A percentile compares a stretch with the other conserved stretches of the same genome.
These are phyloP conservation scores for Drosophila micromelanica DNA, from an alignment of 1,140 invertebrate species.

Conservation along the genomic window DNA sequence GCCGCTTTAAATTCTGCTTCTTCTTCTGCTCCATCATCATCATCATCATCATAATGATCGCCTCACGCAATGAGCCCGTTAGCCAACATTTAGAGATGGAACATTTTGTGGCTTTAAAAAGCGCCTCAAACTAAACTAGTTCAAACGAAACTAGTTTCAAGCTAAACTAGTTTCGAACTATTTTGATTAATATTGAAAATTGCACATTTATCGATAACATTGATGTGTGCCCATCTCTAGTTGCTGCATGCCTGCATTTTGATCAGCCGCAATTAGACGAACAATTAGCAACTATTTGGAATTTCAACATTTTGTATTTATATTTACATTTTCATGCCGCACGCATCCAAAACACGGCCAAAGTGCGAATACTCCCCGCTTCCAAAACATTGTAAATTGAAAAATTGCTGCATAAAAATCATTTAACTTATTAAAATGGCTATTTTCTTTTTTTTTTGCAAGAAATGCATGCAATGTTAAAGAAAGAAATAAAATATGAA, in stretches of 20 bases:
- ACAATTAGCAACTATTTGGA: constrained; percentile 58
- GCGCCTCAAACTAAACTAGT: background rate
- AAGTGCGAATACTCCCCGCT: background rate
- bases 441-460: too few species aligned
- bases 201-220: constrained; percentile 3
- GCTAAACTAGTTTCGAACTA: background rate
- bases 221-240: constrained; percentile 8
- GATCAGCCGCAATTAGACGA: constrained; percentile 48
- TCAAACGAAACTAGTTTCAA: background rate
- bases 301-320: constrained; percentile 56
- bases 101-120: background rate
- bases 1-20: constrained; percentile 35
- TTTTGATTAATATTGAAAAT: too few species aligned
- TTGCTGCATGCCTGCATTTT: background rate
- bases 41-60: constrained; percentile 3
- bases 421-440: background rate
- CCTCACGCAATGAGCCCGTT: constrained; percentile 35
- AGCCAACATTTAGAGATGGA: constrained; percentile 39
- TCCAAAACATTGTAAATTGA: background rate
- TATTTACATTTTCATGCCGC: constrained; percentile 56
- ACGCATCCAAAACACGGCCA: constrained; percentile 6
- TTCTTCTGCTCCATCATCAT: background rate
- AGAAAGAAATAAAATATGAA: background rate
- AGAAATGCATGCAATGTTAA: background rate
- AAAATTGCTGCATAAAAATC: background rate